phyloP scores from a whole-genome alignment of 2,797 vertebrate species.

The Ispidina picta region DNA sequence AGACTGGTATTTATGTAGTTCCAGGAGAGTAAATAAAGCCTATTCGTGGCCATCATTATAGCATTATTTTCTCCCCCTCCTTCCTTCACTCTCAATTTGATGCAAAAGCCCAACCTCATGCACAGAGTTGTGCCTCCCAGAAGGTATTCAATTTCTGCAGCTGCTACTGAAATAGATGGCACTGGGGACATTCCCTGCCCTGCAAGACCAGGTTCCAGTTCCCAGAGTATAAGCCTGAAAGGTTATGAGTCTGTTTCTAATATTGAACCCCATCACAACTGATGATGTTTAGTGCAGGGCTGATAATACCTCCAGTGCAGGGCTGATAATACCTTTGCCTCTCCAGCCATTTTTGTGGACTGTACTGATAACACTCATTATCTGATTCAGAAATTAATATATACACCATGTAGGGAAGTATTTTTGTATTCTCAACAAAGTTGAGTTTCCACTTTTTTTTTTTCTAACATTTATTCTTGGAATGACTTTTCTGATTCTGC shows the following conservation, averaged over 20 bases:
- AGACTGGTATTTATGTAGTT: conserved; percentile 49
- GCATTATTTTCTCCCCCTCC: conserved; percentile 16
- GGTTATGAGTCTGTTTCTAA: not conserved
- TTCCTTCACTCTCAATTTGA: not conserved
- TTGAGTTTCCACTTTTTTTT: fast-evolving
- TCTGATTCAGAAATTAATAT: not conserved
- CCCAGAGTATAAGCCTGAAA: not conserved
- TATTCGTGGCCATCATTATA: not conserved
- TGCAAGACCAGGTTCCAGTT: not conserved
- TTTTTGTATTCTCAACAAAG: not conserved
- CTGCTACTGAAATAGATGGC: not conserved
- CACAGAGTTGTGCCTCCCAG: not conserved
- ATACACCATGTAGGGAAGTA: not conserved
- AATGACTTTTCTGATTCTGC: not conserved
- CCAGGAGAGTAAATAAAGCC: conserved; percentile 55
- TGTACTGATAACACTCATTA: not conserved
- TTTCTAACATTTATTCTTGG: not conserved
- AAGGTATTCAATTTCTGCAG: not conserved
- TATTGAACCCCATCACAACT: not conserved
- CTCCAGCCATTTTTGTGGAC: not conserved
- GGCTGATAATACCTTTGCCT: not conserved
- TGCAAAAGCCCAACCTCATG: not conserved
- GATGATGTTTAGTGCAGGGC: not conserved
- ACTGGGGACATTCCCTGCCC: not conserved
- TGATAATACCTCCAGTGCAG: not conserved